These are phyloP conservation scores for Pogonocichla stellata DNA, from an alignment of 2,113 vertebrate genomes.

Conservation along the genomic window DNA sequence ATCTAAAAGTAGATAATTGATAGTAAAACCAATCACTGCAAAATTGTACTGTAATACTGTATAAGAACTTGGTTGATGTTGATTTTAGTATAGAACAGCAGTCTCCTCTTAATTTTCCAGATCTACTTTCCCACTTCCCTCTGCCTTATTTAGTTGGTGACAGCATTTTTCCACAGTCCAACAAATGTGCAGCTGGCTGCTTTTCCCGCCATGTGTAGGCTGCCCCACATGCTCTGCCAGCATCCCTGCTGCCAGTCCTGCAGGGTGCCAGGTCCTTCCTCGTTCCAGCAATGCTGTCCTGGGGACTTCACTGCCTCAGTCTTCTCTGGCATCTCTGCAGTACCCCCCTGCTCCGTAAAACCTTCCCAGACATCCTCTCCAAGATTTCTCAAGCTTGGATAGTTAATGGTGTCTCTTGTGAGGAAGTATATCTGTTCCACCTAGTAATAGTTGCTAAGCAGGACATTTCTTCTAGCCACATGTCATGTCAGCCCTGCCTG, in stretches of 20 bases:
- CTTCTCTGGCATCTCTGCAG: neutral
- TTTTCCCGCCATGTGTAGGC: neutral
- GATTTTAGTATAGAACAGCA: neutral
- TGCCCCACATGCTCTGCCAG: neutral
- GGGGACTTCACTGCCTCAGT: neutral
- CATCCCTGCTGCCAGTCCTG: neutral
- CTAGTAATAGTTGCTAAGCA: conserved; percentile 56
- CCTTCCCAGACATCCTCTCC: neutral
- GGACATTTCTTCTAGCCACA: neutral
- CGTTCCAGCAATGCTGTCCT: neutral
- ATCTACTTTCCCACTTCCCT: neutral
- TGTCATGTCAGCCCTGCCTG: neutral
- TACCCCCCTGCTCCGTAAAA: neutral
- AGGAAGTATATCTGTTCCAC: conserved; percentile 49
- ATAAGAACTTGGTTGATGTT: neutral
- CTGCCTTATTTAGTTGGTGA: neutral
- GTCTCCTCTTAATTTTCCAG: neutral
- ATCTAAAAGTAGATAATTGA: neutral
- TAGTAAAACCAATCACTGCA: neutral
- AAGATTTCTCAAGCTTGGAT: neutral
- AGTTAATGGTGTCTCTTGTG: neutral
- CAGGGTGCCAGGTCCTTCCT: neutral
- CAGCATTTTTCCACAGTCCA: neutral
- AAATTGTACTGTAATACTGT: neutral
- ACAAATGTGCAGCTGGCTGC: neutral